Evolutionary conservation across 2,113 vertebrate genomes (phyloP).

Genomic region (Mesitornis unicolor): DNA sequence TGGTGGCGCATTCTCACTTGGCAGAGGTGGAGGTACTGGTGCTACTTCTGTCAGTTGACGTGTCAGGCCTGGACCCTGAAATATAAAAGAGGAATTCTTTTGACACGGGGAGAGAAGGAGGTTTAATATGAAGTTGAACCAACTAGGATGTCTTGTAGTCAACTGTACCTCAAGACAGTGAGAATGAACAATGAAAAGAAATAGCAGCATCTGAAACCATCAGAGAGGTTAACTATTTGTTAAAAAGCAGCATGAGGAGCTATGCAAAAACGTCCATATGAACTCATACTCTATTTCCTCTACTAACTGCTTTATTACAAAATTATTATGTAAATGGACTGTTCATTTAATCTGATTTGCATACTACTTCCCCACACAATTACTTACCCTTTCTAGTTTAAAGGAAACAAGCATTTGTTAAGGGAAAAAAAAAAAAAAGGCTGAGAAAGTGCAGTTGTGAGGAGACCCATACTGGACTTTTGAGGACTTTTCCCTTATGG

Average conservation of each 20-base stretch:
- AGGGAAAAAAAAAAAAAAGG: neutral
- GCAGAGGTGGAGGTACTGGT: constrained; percentile 4
- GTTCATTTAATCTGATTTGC: neutral
- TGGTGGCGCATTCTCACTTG: constrained; percentile 26
- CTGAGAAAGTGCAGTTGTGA: too few species aligned
- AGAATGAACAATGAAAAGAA: too few species aligned
- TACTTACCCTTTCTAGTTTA: neutral
- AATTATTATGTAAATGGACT: neutral
- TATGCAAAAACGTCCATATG: fast-evolving
- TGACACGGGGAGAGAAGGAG: fast-evolving
- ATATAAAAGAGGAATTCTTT: neutral
- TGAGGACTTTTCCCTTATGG: too few species aligned
- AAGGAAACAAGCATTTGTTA: neutral
- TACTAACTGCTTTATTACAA: neutral
- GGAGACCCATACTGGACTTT: too few species aligned
- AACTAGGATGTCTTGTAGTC: neutral
- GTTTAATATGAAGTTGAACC: neutral
- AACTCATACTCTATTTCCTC: neutral
- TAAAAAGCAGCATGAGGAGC: neutral
- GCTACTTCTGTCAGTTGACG: constrained; percentile 42
- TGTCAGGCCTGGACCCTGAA: constrained; percentile 69
- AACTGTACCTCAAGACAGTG: neutral
- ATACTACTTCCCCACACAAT: neutral
- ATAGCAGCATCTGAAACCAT: neutral
- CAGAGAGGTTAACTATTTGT: neutral